These are phyloP conservation scores for Cottus gobio DNA, from an alignment of 2,113 vertebrate species.

Conservation along the genomic window DNA sequence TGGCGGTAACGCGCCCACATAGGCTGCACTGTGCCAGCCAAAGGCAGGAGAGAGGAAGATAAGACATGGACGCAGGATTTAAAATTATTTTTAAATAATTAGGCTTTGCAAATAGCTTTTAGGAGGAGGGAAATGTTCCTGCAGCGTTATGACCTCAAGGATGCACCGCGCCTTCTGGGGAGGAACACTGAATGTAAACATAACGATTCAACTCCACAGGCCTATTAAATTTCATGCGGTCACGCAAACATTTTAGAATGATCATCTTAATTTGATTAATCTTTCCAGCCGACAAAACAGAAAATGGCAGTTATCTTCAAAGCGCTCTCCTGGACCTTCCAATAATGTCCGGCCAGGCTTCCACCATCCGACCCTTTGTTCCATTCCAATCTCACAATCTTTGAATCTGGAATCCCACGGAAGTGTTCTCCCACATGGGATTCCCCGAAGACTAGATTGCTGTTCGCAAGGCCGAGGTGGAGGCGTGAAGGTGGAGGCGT, in stretches of 20 bases:
- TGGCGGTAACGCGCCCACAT: background rate
- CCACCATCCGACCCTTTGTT: slow-evolving; percentile 4
- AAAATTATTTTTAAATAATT: background rate
- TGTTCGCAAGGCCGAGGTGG: slow-evolving; percentile 53
- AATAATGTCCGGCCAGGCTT: slow-evolving; percentile 7
- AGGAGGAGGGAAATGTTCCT: background rate
- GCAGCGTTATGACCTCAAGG: too few relatives aligned
- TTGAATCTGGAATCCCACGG: slow-evolving; percentile 35
- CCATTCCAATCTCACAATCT: slow-evolving; percentile 43
- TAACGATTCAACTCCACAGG: background rate
- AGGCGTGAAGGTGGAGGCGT: slow-evolving; percentile 46
- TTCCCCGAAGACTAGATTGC: slow-evolving; percentile 50
- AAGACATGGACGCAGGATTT: background rate
- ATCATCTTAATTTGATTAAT: background rate
- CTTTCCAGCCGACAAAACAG: background rate
- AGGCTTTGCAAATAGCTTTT: background rate
- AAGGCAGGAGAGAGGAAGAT: background rate
- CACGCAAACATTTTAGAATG: background rate
- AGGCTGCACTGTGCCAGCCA: background rate
- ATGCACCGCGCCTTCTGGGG: background rate
- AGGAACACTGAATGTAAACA: background rate
- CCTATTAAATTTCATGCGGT: background rate
- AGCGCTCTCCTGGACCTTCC: background rate
- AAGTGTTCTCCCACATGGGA: slow-evolving; percentile 48
- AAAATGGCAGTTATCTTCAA: background rate